Evolutionary conservation across 2,888 invertebrate species (phyloP), one percentile per base, ranked within the genome.

Genomic region (Callyntrura sp.): DNA sequence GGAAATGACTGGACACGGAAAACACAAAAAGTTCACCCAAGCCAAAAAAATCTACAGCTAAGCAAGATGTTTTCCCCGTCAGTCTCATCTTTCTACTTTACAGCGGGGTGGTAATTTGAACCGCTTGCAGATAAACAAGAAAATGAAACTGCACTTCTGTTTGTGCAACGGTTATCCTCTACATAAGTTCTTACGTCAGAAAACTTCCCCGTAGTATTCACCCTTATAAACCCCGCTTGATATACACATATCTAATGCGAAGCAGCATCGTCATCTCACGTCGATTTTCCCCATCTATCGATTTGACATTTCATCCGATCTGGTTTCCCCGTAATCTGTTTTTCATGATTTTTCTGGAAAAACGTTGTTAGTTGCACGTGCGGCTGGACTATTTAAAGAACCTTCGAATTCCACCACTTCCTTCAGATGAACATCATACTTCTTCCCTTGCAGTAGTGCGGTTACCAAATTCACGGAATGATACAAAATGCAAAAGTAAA

Each of bases 221-320:
- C 35, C 35, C 35, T 35, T 35, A 35, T 35, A 6, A 35, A 35
- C 57, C 11, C 4, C 17, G 1, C 57, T 62, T 62, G 12, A 9
- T 17, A 62, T 25, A 23, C 62, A 48, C 5, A 12, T 76, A 20
- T 0, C 43, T 20, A 14, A 62, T 25, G 25, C 17, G 57, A 6
- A 17, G 35, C n/a, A 43, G 1, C 23, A 45, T 48, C 73, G 17
- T 73, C 48, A 73, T 73, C 45, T n/a, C 73, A 48, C 45, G 73
- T 73, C 73, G n/a, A 73, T 73, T 73, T 73, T 85, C 23, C 35
- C 60, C 35, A 35, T 62, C 60, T 92, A 93, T 93, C 91, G 92
- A 93, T 92, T 92, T 88, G 91, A 92, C 92, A 91, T 92, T 88
- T 85, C 88, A 79, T 79, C 62, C 70, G 60, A 73, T 70, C 65